Evolutionary conservation across 2,113 vertebrate species (phyloP).

Genomic region (Centrocercus urophasianus): DNA sequence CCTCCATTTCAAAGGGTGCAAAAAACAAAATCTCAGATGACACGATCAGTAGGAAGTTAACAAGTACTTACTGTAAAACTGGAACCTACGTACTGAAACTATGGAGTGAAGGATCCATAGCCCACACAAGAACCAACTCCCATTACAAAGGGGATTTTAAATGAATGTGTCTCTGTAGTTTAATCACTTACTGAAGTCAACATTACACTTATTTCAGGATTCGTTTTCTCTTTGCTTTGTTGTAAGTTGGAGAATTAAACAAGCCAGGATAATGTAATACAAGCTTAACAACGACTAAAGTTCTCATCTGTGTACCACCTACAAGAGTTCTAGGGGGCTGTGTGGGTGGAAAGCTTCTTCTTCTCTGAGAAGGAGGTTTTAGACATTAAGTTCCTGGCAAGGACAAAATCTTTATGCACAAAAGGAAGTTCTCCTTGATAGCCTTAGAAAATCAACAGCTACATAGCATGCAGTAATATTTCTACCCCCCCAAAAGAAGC

Average conservation of each 20-base stretch:
- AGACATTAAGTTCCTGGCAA: accelerated
- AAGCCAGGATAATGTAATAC: background rate
- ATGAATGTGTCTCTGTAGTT: slow-evolving; percentile 9
- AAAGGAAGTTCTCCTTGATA: background rate
- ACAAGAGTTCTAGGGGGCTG: background rate
- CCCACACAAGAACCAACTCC: slow-evolving; percentile 6
- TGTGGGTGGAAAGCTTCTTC: background rate
- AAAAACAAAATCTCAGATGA: background rate
- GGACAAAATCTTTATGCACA: background rate
- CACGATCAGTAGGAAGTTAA: slow-evolving; percentile 3
- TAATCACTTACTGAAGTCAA: background rate
- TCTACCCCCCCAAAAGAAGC: background rate
- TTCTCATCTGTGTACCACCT: background rate
- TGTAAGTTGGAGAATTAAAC: background rate
- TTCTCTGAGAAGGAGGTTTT: background rate
- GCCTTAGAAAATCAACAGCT: background rate
- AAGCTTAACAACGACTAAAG: background rate
- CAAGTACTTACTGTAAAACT: background rate
- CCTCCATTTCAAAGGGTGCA: background rate
- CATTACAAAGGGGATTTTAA: slow-evolving; percentile 10
- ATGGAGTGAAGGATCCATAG: background rate
- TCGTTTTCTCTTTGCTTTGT: background rate
- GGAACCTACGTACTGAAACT: slow-evolving; percentile 30
- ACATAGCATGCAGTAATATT: background rate
- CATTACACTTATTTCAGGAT: background rate